These are phyloP conservation scores for Nezara viridula DNA, from an alignment of 2,888 invertebrate genomes.

Conservation along the genomic window DNA sequence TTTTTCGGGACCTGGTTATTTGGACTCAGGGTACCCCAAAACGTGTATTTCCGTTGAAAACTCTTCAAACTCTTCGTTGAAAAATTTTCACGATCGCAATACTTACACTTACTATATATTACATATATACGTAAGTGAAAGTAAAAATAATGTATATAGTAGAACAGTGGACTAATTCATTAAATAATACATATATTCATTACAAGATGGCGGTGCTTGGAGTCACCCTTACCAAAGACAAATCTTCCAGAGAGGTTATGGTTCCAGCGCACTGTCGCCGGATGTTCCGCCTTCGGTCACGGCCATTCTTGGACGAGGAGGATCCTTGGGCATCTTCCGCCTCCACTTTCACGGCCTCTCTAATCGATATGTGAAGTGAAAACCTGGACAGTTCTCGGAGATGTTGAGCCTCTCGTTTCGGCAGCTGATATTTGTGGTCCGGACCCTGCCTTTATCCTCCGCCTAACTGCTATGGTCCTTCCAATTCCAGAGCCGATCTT, in stretches of 20 bases:
- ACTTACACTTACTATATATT: too few species aligned
- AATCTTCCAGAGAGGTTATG: neutral
- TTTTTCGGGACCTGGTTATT: too few species aligned
- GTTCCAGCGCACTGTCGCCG: neutral
- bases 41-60: too few species aligned
- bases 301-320: neutral
- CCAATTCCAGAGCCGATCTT: neutral
- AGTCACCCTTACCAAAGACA: too few species aligned
- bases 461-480: neutral
- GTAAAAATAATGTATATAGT: too few species aligned
- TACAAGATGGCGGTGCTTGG: too few species aligned
- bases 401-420: neutral
- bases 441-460: neutral
- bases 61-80: too few species aligned
- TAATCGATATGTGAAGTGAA: conserved; percentile 50
- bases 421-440: neutral
- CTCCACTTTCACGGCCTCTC: conserved; percentile 42
- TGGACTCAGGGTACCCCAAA: too few species aligned
- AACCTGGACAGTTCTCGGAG: conserved; percentile 10
- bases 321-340: conserved; percentile 30
- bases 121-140: too few species aligned
- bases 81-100: too few species aligned
- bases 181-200: too few species aligned
- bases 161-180: too few species aligned
- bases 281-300: conserved; percentile 43